phyloP scores from a whole-genome alignment of 2,113 vertebrate species.

The Actenoides hombroni region DNA sequence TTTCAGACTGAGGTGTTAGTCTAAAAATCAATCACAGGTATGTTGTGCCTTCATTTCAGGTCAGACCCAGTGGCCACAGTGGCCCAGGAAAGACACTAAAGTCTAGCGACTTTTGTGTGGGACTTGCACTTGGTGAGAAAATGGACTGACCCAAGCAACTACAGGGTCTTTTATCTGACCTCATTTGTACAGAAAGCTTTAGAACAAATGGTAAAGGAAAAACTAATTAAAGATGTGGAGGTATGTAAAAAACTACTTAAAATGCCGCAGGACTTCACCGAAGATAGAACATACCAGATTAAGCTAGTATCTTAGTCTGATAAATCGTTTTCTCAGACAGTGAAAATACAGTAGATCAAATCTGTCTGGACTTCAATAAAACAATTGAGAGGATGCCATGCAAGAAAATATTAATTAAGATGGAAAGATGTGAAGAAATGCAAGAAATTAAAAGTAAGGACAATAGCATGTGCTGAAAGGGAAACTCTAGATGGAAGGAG shows the following conservation, averaged over 20 bases:
- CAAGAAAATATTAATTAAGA: slow-evolving; percentile 49
- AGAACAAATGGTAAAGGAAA: neutral
- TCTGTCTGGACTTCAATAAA: slow-evolving; percentile 17
- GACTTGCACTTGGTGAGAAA: neutral
- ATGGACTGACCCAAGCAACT: neutral
- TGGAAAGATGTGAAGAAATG: slow-evolving; percentile 18
- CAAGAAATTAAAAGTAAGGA: slow-evolving; percentile 30
- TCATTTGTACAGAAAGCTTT: neutral
- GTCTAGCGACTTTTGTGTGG: neutral
- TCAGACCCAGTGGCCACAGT: neutral
- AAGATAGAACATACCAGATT: neutral
- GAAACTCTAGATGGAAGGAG: neutral
- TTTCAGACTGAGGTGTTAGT: neutral
- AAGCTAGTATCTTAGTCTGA: neutral
- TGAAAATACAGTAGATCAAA: slow-evolving; percentile 1
- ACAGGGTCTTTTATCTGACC: neutral
- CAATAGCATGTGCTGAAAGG: neutral
- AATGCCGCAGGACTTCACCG: neutral
- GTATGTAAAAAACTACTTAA: slow-evolving; percentile 1
- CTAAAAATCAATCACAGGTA: neutral
- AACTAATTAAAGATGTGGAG: slow-evolving; percentile 18
- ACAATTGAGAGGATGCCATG: neutral
- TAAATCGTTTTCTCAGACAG: slow-evolving; percentile 18
- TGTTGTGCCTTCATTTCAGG: neutral
- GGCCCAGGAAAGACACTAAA: neutral